Conservation (phyloP, 1,140 invertebrate species). For the Drosophila orosa region DNA sequence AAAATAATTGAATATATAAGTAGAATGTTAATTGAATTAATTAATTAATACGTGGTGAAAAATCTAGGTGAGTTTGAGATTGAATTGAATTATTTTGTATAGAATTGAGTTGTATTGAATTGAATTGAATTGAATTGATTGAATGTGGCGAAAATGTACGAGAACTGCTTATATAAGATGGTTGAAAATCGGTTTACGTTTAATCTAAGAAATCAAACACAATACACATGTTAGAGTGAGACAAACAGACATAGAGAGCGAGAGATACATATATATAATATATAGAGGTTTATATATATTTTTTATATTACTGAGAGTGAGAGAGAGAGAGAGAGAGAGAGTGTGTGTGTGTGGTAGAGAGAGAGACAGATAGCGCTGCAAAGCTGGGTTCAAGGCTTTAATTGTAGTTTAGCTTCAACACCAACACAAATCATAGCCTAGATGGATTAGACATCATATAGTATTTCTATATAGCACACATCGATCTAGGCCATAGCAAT, state of each 20-base stretch:
- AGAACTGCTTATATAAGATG: constrained; percentile 69
- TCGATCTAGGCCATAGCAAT: constrained; percentile 13
- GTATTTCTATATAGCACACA: neutral
- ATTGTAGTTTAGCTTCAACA: constrained; percentile 2
- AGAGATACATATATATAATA: constrained; percentile 57
- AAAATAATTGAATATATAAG: constrained; percentile 52
- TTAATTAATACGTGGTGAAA: constrained; percentile 30
- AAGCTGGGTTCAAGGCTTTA: constrained; percentile 48
- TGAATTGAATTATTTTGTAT: constrained; percentile 44
- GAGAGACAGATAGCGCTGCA: constrained; percentile 45
- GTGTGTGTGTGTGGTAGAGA: constrained; percentile 27
- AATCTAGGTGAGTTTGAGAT: constrained; percentile 48
- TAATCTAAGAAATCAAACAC: constrained; percentile 72
- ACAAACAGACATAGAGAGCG: constrained; percentile 68
- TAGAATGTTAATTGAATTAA: constrained; percentile 46
- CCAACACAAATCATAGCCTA: neutral
- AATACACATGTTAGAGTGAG: constrained; percentile 72
- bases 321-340: constrained; percentile 36
- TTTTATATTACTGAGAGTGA: constrained; percentile 27
- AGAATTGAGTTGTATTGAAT: constrained; percentile 43
- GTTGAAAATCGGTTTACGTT: constrained; percentile 57
- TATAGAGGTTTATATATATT: constrained; percentile 40
- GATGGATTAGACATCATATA: constrained; percentile 2
- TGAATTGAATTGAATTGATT: constrained; percentile 36
- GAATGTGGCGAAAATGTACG: constrained; percentile 57